Evolutionary conservation across 2,113 vertebrate species (phyloP).

Genomic region (Ceyx melanurus): DNA sequence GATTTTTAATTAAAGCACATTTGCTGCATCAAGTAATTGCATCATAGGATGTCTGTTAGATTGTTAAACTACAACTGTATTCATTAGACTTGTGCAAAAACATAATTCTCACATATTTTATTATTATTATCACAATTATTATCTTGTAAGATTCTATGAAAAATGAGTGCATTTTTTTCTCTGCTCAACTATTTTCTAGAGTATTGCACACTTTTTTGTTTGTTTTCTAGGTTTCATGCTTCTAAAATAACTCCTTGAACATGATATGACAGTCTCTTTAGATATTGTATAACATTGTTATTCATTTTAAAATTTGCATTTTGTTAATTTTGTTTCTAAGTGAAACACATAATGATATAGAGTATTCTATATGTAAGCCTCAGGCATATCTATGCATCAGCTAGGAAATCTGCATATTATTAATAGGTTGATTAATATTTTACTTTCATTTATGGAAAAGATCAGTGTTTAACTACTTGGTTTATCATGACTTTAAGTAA

Average conservation of each 20-base stretch:
- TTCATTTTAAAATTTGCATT: constrained; percentile 11
- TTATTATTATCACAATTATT: not conserved
- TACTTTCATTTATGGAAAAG: constrained; percentile 52
- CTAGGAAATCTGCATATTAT: constrained; percentile 27
- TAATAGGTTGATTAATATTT: constrained; percentile 66
- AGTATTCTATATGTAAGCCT: constrained; percentile 6
- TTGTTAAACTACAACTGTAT: not conserved
- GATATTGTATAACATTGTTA: not conserved
- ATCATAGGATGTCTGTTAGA: not conserved
- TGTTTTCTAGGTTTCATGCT: not conserved
- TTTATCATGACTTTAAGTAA: constrained; percentile 59
- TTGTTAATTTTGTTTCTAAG: constrained; percentile 17
- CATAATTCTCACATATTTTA: not conserved
- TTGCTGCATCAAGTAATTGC: not conserved
- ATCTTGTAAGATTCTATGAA: not conserved
- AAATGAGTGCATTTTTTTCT: not conserved
- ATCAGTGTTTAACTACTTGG: constrained; percentile 54
- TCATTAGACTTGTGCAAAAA: not conserved
- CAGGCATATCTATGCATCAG: not conserved
- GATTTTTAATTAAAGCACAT: not conserved
- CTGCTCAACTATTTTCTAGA: not conserved
- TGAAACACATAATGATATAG: constrained; percentile 4
- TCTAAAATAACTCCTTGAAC: not conserved
- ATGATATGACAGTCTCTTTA: not conserved
- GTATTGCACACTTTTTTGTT: not conserved